Evolutionary conservation across 2,113 vertebrate species (phyloP).

Genomic region (Anolis carolinensis): DNA sequence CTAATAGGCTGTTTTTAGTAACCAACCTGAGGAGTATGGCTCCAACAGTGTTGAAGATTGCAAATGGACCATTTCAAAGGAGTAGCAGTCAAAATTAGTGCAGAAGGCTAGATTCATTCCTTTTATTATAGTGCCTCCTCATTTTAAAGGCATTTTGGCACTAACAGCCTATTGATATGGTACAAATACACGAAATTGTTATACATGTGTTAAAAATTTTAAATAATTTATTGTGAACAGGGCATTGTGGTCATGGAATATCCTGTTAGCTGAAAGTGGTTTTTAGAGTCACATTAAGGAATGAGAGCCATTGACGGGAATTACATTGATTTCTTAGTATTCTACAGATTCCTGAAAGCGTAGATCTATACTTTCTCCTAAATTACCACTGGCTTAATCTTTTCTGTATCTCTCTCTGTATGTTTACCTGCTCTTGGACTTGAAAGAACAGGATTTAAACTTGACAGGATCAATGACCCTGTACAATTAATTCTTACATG

Average conservation of each 20-base stretch:
- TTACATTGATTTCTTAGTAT: conserved; percentile 58
- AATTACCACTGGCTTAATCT: conserved; percentile 50
- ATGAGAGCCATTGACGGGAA: conserved; percentile 48
- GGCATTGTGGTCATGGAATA: conserved; percentile 17
- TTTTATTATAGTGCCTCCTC: neutral
- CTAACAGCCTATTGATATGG: neutral
- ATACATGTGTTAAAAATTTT: neutral
- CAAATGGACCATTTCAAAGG: neutral
- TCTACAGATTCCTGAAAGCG: conserved; percentile 56
- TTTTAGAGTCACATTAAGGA: conserved; percentile 17
- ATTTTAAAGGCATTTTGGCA: neutral
- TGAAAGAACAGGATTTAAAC: neutral
- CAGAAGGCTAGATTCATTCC: neutral
- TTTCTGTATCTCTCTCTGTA: conserved; percentile 17
- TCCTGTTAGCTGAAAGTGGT: neutral
- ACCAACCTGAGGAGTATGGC: neutral
- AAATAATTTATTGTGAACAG: neutral
- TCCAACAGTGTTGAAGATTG: too few relatives aligned
- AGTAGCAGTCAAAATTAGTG: neutral
- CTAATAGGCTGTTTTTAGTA: too few relatives aligned
- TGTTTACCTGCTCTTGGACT: neutral
- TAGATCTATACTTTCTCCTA: conserved; percentile 57
- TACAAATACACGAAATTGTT: neutral
- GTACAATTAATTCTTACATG: neutral
- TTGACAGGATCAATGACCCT: conserved; percentile 3